Evolutionary conservation across 2,113 vertebrate species (phyloP).

Genomic region (Sigmodon hispidus): DNA sequence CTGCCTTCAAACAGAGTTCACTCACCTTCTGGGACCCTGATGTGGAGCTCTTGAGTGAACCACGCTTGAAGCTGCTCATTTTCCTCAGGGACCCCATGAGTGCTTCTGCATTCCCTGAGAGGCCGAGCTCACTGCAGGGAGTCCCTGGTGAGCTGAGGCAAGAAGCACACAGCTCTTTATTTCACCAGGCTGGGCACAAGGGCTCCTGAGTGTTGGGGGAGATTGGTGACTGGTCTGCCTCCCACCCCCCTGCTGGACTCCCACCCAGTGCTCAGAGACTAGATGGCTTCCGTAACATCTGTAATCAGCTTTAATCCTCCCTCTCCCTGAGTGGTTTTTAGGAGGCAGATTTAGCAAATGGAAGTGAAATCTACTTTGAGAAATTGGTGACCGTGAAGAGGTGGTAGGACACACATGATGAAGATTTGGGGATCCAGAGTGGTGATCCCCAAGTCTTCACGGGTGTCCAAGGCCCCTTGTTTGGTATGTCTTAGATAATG

Average conservation of each 20-base stretch:
- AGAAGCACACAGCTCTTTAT: neutral
- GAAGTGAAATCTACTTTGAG: conserved; percentile 97
- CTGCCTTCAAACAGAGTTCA: neutral
- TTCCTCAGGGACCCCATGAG: conserved; percentile 83
- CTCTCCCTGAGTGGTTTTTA: conserved; percentile 88
- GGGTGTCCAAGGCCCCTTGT: neutral
- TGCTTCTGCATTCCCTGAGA: conserved; percentile 71
- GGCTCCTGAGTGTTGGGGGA: neutral
- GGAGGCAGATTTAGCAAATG: conserved; percentile 99
- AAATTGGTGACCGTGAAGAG: conserved; percentile 86
- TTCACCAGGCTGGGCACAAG: conserved; percentile 69
- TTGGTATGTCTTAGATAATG: neutral
- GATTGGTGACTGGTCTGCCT: conserved; percentile 77
- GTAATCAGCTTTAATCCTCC: conserved; percentile 97
- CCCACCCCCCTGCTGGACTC: conserved; percentile 68
- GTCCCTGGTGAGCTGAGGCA: neutral
- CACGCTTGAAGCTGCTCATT: conserved; percentile 90
- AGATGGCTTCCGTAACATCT: conserved; percentile 83
- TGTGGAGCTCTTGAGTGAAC: conserved; percentile 92
- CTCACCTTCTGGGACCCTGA: conserved; percentile 98
- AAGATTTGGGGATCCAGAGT: conserved; percentile 78
- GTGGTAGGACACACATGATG: conserved; percentile 77
- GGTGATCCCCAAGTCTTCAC: too few species aligned
- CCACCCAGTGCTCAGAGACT: neutral
- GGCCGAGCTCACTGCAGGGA: conserved; percentile 66